Evolutionary conservation across 2,113 vertebrate genomes (phyloP), one percentile per base, ranked within the genome.

Genomic region (Elaphurus davidianus): DNA sequence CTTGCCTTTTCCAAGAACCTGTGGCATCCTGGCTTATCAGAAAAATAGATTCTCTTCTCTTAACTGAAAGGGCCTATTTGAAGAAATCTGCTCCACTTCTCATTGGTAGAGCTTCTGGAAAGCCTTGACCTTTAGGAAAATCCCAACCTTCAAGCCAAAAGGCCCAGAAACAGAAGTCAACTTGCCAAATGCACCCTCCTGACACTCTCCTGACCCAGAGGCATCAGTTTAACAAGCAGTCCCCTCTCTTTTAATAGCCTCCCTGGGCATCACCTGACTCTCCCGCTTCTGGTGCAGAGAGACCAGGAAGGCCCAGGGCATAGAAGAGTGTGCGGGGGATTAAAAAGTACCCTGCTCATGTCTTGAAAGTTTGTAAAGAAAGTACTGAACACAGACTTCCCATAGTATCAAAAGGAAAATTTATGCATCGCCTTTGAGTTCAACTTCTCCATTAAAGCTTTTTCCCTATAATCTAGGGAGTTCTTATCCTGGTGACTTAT

Each of bases 401-500:
- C 96, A 91, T 99, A 98, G 99, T 99, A 99, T 99, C 99, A 99
- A 99, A 99, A 99, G 99, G 99, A 99, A 99, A 99, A 99, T 99
- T 99, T 99, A 99, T 99, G 99, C 99, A 99, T 99, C 99, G 99
- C 99, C 99, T 99, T 99, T 99, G 99, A 99, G 99, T 99, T 99
- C 99, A 99, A 99, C 99, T 99, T 99, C 99, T 99, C 99, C 99
- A 99, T 99, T 99, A 99, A 99, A 99, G 99, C 99, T 99, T 99
- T 99, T 99, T 99, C 99, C 99, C 98, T 99, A 99, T 99, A 99
- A 99, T 99, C 99, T 99, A 98, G 99, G 99, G 99, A 99, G 99
- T 99, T 99, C 99, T 99, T 99, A 99, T 99, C 99, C 99, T 99
- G 99, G 99, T 99, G 99, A 99, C 99, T 99, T 99, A 99, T 99